Conservation (phyloP, 2,113 vertebrate genomes). For the Turnix velox region DNA sequence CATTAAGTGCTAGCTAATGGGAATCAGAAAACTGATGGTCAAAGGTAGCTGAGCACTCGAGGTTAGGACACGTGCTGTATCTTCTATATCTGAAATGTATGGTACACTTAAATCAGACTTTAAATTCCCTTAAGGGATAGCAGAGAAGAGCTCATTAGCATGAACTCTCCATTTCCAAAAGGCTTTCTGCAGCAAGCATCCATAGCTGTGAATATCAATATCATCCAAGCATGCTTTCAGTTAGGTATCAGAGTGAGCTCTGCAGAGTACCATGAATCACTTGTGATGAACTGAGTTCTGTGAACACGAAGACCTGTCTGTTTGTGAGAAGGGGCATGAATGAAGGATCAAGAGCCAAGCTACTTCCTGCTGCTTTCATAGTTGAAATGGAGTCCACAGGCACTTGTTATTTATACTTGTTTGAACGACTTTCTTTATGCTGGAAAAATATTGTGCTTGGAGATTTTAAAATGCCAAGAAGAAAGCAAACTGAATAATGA, state of each 20-base stretch:
- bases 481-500: background rate
- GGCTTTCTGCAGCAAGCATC: background rate
- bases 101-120: background rate
- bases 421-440: background rate
- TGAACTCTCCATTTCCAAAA: background rate
- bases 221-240: background rate
- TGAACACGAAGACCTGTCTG: background rate
- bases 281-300: background rate
- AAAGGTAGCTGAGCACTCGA: background rate
- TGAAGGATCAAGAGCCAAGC: background rate
- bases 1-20: background rate
- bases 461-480: background rate
- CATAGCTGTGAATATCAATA: background rate
- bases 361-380: background rate
- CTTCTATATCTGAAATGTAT: background rate
- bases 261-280: background rate
- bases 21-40: background rate
- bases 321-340: background rate
- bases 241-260: background rate
- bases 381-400: background rate
- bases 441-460: background rate
- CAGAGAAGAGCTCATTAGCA: background rate
- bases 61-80: background rate
- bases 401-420: background rate
- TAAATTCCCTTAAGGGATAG: background rate